These are phyloP conservation scores for Leucania comma DNA, from an alignment of 2,888 invertebrate genomes.

Conservation along the genomic window DNA sequence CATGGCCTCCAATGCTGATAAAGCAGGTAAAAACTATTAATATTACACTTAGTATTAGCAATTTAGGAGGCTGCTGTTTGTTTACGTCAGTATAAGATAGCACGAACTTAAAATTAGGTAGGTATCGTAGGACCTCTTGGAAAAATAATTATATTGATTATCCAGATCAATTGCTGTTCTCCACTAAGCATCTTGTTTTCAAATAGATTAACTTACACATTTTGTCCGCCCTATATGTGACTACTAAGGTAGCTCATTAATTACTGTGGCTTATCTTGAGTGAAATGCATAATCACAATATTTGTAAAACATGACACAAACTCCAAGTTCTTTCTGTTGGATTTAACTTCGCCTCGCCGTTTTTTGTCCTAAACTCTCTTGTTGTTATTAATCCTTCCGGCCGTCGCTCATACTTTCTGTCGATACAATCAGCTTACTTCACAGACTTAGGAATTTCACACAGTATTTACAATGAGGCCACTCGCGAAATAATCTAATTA, in stretches of 20 bases:
- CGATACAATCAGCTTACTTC: conserved; percentile 25
- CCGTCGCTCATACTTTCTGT: conserved; percentile 21
- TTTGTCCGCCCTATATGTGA: neutral
- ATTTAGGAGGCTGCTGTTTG: neutral
- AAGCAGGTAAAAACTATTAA: conserved; percentile 87
- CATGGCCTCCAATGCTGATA: conserved; percentile 97
- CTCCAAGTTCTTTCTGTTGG: neutral
- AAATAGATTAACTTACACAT: neutral
- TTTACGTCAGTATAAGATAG: neutral
- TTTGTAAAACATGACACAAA: neutral
- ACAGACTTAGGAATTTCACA: conserved; percentile 33
- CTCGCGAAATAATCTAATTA: conserved; percentile 47
- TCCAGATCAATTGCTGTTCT: neutral
- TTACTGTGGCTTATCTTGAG: neutral
- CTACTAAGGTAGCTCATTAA: too few species aligned
- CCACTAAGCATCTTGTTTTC: neutral
- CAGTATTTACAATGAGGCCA: conserved; percentile 44
- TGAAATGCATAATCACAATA: neutral
- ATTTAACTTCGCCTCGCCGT: neutral
- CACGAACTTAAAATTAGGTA: neutral
- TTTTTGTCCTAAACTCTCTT: conserved; percentile 3
- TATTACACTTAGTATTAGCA: neutral
- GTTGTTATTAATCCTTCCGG: conserved; percentile 4
- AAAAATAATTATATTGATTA: neutral
- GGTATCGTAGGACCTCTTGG: neutral